Evolutionary conservation across 2,888 invertebrate genomes (phyloP).

Genomic region (Plebejus argus): DNA sequence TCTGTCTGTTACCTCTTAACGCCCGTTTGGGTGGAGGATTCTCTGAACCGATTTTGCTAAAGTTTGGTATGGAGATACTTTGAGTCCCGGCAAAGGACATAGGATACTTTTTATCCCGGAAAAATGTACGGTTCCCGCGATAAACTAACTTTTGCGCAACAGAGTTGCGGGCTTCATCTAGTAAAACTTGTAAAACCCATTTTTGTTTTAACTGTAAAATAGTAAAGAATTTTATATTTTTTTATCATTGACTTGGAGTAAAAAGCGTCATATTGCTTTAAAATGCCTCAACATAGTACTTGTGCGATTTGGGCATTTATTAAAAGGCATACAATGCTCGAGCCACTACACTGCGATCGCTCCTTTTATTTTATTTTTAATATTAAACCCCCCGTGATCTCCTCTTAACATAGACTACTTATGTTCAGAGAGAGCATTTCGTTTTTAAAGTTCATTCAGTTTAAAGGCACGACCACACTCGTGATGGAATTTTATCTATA

Average conservation of each 20-base stretch:
- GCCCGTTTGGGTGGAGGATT: no score
- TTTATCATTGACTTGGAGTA: background rate
- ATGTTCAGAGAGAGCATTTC: conserved; percentile 6
- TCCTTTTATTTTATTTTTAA: conserved; percentile 76
- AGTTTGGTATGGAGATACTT: no score
- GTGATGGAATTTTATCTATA: no score
- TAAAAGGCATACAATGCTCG: conserved; percentile 75
- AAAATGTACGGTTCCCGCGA: no score
- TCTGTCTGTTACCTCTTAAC: no score
- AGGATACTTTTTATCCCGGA: no score
- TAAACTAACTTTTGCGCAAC: no score
- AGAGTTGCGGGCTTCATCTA: no score
- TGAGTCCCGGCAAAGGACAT: no score
- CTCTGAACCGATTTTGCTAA: no score
- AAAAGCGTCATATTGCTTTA: conserved; percentile 45
- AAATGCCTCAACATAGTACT: conserved; percentile 56
- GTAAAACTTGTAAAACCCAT: background rate
- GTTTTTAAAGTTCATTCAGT: background rate
- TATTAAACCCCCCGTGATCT: conserved; percentile 71
- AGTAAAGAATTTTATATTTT: background rate
- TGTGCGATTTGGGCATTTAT: conserved; percentile 73
- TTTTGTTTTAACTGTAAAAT: background rate
- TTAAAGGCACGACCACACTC: background rate
- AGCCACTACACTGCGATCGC: conserved; percentile 67
- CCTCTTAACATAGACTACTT: conserved; percentile 48